Evolutionary conservation across 2,113 vertebrate species (phyloP).

Genomic region (Anarhynchus alexandrinus): DNA sequence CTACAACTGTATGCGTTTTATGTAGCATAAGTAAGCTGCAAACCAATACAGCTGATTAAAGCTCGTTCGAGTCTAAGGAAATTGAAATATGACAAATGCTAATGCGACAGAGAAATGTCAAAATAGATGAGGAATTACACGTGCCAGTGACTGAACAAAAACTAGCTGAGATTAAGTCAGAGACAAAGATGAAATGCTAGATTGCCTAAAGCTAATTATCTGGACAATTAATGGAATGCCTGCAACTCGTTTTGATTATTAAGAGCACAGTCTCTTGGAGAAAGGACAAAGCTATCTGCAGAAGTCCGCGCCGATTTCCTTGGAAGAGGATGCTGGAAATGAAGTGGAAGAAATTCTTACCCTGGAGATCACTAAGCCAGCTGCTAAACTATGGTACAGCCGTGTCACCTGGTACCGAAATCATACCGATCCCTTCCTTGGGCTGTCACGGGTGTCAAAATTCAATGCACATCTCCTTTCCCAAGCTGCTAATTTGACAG

Average conservation of each 20-base stretch:
- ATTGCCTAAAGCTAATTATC: conserved; percentile 71
- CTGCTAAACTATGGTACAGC: background rate
- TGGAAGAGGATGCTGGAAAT: conserved; percentile 55
- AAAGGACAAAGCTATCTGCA: conserved; percentile 68
- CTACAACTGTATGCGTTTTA: background rate
- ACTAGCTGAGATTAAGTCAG: conserved; percentile 45
- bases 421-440: background rate
- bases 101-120: conserved; percentile 42
- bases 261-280: conserved; percentile 62
- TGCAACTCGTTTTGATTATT: conserved; percentile 65
- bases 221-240: conserved; percentile 74
- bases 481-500: background rate
- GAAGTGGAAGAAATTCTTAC: conserved; percentile 48
- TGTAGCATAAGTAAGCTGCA: conserved; percentile 22
- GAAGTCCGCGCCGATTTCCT: conserved; percentile 56
- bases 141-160: conserved; percentile 34
- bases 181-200: conserved; percentile 74
- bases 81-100: conserved; percentile 11
- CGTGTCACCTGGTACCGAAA: background rate
- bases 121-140: conserved; percentile 40
- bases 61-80: background rate
- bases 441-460: background rate
- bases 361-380: conserved; percentile 33
- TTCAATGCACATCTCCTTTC: background rate
- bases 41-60: background rate